phyloP scores from a whole-genome alignment of 2,888 invertebrate species.

The Papilio protenor region DNA sequence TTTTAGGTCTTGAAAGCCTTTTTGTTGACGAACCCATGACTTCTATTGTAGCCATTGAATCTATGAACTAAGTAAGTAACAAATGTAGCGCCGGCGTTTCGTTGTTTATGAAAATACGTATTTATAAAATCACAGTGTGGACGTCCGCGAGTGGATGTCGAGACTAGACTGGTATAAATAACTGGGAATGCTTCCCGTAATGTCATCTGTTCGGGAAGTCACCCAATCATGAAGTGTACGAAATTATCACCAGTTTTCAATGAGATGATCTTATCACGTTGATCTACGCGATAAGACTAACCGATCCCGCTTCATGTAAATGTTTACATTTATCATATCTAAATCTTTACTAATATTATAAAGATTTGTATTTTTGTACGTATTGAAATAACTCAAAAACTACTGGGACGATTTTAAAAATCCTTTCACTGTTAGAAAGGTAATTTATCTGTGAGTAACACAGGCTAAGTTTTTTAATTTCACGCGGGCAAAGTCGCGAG shows the following conservation, averaged over 20 bases:
- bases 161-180: constrained; percentile 81
- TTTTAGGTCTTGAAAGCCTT: constrained; percentile 75
- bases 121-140: constrained; percentile 51
- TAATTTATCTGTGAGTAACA: no score
- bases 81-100: constrained; percentile 52
- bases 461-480: no score
- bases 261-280: background rate
- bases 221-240: constrained; percentile 47
- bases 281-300: background rate
- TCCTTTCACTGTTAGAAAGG: no score
- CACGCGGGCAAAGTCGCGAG: no score
- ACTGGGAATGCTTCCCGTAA: constrained; percentile 62
- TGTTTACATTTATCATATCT: background rate
- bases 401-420: no score
- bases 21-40: constrained; percentile 60
- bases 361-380: no score
- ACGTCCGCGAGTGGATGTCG: constrained; percentile 67
- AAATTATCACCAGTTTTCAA: constrained; percentile 24
- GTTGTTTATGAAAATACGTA: constrained; percentile 51
- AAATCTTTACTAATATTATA: background rate
- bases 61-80: background rate
- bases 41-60: constrained; percentile 63
- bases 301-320: background rate
- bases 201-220: constrained; percentile 64
- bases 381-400: no score